Conservation (phyloP, 2,797 vertebrate genomes). For the Anabacerthia variegaticeps region DNA sequence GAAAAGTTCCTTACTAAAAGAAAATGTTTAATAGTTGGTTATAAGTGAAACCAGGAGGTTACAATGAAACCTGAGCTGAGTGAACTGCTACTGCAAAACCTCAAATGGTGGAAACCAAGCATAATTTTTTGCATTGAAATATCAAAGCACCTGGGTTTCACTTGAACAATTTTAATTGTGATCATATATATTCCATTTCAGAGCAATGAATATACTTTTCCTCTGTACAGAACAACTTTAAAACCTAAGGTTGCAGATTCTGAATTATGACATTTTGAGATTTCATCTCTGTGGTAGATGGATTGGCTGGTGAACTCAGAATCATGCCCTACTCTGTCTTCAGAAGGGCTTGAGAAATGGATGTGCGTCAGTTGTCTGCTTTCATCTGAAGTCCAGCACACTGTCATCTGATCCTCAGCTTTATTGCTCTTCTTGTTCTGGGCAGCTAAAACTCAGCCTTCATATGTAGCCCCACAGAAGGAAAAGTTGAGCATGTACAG, state of each 20-base stretch:
- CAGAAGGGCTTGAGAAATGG: background rate
- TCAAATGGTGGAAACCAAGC: background rate
- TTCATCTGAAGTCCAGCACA: background rate
- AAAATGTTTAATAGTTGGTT: background rate
- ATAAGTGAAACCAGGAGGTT: slow-evolving; percentile 19
- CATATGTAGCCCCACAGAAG: background rate
- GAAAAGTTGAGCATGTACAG: background rate
- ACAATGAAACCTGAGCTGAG: background rate
- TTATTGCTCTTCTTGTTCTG: background rate
- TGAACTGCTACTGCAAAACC: slow-evolving; percentile 19
- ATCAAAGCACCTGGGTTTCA: slow-evolving; percentile 9
- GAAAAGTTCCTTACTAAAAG: background rate
- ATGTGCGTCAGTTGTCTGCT: fast-evolving
- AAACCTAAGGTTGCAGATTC: background rate
- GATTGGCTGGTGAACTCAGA: background rate
- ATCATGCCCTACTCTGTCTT: background rate
- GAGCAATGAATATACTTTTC: background rate
- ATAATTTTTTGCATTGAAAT: background rate
- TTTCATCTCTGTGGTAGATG: background rate
- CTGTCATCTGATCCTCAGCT: background rate
- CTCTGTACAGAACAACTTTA: background rate
- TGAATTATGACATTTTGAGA: background rate
- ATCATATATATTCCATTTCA: background rate
- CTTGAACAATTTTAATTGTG: background rate
- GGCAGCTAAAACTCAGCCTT: background rate